phyloP scores from a whole-genome alignment of 2,113 vertebrate species.

The Tragelaphus scriptus region DNA sequence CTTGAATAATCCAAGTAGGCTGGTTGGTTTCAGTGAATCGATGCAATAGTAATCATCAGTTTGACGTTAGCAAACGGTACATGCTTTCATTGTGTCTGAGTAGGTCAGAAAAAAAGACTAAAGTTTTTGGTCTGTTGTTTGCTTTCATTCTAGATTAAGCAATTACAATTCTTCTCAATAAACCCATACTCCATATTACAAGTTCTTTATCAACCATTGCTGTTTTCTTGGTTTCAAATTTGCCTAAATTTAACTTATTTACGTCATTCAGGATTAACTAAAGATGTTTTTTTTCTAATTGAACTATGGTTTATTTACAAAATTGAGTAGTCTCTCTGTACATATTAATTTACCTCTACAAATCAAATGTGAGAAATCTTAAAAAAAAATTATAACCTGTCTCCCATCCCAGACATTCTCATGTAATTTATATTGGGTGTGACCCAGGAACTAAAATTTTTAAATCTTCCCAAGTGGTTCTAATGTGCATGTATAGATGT shows the following conservation, averaged over 20 bases:
- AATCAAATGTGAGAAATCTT: neutral
- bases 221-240: neutral
- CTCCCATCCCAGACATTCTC: neutral
- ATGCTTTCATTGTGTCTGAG: neutral
- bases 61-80: neutral
- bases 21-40: neutral
- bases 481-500: neutral
- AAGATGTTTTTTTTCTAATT: neutral
- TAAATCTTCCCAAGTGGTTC: neutral
- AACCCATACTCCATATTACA: neutral
- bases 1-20: constrained; percentile 5
- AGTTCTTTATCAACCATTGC: neutral
- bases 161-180: neutral
- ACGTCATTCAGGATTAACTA: neutral
- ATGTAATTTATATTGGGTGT: neutral
- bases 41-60: neutral
- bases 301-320: neutral
- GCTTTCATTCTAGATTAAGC: neutral
- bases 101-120: neutral
- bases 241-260: neutral
- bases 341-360: neutral
- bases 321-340: neutral
- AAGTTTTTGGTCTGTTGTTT: neutral
- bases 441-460: neutral
- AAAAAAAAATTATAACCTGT: neutral